Percentiles rank a stretch among this genome's conserved stretches.
phyloP scores from a whole-genome alignment of 2,797 vertebrate genomes.

The Cygnus olor region DNA sequence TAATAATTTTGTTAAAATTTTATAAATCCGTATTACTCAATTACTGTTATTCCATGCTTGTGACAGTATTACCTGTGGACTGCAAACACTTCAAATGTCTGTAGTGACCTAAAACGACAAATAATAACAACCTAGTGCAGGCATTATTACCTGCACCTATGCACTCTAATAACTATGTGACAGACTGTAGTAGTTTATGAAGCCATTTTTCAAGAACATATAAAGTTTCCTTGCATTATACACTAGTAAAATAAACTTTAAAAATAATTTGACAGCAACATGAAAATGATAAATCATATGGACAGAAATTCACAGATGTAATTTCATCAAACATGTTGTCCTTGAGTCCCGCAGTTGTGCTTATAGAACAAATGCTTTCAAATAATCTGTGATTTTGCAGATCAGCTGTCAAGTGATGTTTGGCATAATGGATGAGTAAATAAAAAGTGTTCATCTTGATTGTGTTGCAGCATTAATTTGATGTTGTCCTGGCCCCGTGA shows the following conservation, averaged over 20 bases:
- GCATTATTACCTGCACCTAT: background rate
- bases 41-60: background rate
- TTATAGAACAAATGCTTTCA: background rate
- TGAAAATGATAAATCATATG: slow-evolving; percentile 5
- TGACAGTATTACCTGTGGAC: background rate
- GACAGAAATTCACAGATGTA: background rate
- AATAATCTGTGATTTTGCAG: background rate
- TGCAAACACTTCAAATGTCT: background rate
- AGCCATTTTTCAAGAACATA: slow-evolving; percentile 11
- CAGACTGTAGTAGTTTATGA: background rate
- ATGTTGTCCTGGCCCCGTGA: background rate
- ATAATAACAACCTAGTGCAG: background rate
- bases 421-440: background rate
- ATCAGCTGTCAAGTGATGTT: background rate
- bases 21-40: background rate
- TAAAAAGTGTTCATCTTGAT: background rate
- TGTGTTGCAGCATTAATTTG: background rate
- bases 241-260: background rate
- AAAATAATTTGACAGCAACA: slow-evolving; percentile 1
- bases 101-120: background rate
- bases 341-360: background rate
- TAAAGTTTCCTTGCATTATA: background rate
- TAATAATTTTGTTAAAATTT: background rate
- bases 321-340: background rate
- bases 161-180: background rate